These are phyloP conservation scores for Achroia grisella DNA, from an alignment of 1,140 invertebrate genomes.

Conservation along the genomic window DNA sequence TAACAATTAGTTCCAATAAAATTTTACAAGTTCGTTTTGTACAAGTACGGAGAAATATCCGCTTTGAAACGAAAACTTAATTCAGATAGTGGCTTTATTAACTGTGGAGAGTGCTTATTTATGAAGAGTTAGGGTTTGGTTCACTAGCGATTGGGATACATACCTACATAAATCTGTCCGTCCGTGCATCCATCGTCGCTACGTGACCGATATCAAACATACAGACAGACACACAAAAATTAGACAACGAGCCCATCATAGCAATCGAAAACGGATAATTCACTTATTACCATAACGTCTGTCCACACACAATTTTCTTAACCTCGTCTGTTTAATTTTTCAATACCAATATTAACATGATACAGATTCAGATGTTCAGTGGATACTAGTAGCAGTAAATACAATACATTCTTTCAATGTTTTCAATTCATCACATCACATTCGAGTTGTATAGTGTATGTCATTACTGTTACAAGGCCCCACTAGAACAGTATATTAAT, in stretches of 20 bases:
- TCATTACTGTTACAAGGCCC: too few species aligned
- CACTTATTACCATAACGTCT: too few species aligned
- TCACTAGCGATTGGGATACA: slow-evolving; percentile 34
- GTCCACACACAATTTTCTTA: too few species aligned
- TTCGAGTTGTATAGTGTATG: too few species aligned
- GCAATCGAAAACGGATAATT: neutral
- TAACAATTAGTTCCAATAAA: slow-evolving; percentile 72
- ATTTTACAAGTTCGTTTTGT: slow-evolving; percentile 70
- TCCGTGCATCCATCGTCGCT: slow-evolving; percentile 47
- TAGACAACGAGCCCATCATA: neutral
- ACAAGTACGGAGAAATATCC: slow-evolving; percentile 59
- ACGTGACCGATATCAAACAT: slow-evolving; percentile 20
- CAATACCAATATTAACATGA: too few species aligned
- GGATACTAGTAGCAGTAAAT: too few species aligned
- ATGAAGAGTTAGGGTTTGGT: slow-evolving; percentile 44
- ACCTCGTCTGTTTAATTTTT: too few species aligned
- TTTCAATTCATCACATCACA: too few species aligned
- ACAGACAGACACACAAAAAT: slow-evolving; percentile 10
- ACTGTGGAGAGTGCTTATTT: slow-evolving; percentile 54
- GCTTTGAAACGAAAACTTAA: slow-evolving; percentile 50
- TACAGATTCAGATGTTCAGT: too few species aligned
- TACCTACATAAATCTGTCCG: slow-evolving; percentile 34
- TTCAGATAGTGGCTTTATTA: slow-evolving; percentile 48
- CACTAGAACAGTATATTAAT: too few species aligned
- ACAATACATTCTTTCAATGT: too few species aligned